These are phyloP conservation scores for Chaetoderma sp. DNA, from an alignment of 2,888 invertebrate species.

Conservation along the genomic window DNA sequence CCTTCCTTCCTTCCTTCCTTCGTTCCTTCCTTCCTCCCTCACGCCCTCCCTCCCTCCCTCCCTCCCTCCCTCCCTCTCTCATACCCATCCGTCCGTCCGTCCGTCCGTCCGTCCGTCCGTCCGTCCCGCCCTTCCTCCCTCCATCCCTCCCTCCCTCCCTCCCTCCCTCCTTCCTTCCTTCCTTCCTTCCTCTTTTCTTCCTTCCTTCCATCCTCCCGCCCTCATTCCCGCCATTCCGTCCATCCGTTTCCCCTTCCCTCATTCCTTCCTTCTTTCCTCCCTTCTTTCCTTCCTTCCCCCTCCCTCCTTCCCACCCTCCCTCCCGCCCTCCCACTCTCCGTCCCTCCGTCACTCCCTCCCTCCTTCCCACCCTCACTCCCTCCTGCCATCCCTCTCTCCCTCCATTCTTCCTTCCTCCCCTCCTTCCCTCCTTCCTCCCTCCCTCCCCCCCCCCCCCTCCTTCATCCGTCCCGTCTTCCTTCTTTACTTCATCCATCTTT, in stretches of 20 bases:
- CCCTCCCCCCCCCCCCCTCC: neutral
- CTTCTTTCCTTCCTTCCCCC: neutral
- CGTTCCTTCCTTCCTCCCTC: neutral
- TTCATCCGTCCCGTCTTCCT: too few species aligned
- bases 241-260: too few species aligned
- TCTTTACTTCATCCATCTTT: too few species aligned
- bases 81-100: neutral
- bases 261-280: neutral
- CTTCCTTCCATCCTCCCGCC: too few species aligned
- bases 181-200: neutral
- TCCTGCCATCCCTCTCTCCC: too few species aligned
- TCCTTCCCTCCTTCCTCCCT: neutral
- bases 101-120: neutral
- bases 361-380: too few species aligned
- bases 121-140: too few species aligned
- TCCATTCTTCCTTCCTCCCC: too few species aligned
- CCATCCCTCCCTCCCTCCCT: too few species aligned
- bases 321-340: neutral
- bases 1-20: neutral
- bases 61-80: too few species aligned
- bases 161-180: neutral
- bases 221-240: neutral
- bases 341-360: neutral
- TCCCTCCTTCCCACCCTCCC: neutral
- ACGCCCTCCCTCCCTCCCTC: too few species aligned